Percentiles rank a stretch among this genome's conserved stretches.
Evolutionary conservation across 2,888 invertebrate genomes (phyloP).

Genomic region (Nomada fucata): DNA sequence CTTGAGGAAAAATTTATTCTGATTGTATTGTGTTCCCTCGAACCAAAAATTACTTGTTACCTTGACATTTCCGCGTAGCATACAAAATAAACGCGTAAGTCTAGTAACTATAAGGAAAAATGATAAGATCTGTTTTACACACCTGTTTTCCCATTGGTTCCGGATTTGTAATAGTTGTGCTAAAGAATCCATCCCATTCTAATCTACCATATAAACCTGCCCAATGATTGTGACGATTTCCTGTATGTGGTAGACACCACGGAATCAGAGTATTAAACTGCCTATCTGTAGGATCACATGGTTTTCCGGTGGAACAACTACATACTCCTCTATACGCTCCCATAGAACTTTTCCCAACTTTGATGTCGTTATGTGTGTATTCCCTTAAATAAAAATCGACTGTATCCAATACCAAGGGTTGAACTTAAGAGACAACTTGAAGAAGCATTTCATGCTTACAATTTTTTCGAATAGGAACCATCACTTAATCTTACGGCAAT

Average conservation of each 20-base stretch:
- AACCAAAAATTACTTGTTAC: too few species aligned
- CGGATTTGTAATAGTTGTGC: slow-evolving; percentile 93
- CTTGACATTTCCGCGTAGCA: too few species aligned
- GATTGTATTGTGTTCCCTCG: too few species aligned
- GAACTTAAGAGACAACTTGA: neutral
- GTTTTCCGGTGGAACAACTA: slow-evolving; percentile 88
- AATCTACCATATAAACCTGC: slow-evolving; percentile 93
- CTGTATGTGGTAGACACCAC: slow-evolving; percentile 95
- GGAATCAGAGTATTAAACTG: slow-evolving; percentile 94
- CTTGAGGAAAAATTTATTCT: too few species aligned
- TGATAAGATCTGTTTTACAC: slow-evolving; percentile 23
- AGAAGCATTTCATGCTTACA: slow-evolving; percentile 82
- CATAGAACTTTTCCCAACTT: slow-evolving; percentile 84
- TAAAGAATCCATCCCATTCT: slow-evolving; percentile 93
- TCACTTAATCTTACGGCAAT: slow-evolving; percentile 89
- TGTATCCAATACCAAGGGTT: neutral
- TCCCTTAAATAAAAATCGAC: slow-evolving; percentile 77
- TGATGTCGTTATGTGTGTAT: slow-evolving; percentile 86
- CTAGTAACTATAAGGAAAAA: neutral
- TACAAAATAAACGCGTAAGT: too few species aligned
- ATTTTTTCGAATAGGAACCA: slow-evolving; percentile 88
- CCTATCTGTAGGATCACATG: slow-evolving; percentile 89
- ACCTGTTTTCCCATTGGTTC: slow-evolving; percentile 96
- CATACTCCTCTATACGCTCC: slow-evolving; percentile 90
- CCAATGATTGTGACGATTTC: slow-evolving; percentile 94